Conservation (phyloP, 2,888 invertebrate genomes). For the Masnerella sp. region DNA sequence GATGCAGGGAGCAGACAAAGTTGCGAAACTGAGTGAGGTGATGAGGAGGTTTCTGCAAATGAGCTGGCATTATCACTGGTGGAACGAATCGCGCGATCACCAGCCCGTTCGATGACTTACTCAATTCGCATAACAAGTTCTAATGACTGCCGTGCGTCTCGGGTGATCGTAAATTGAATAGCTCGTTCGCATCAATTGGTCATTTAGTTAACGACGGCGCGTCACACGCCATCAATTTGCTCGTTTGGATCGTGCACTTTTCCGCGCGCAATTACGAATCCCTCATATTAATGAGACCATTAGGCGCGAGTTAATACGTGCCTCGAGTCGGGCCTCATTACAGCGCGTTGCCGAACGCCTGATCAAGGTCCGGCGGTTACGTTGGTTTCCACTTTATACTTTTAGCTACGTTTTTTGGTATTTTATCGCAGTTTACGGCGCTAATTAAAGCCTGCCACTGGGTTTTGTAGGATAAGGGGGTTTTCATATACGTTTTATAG, state of each 20-base stretch:
- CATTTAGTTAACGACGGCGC: conserved; percentile 38
- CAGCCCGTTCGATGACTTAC: conserved; percentile 57
- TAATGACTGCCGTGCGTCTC: conserved; percentile 39
- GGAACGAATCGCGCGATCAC: conserved; percentile 60
- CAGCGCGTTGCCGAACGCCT: too few species aligned
- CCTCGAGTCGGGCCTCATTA: not conserved
- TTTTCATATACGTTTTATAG: not conserved
- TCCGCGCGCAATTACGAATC: conserved; percentile 31
- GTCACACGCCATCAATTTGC: conserved; percentile 50
- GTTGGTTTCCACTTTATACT: too few species aligned
- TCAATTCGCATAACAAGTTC: conserved; percentile 57
- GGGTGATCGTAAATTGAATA: conserved; percentile 46
- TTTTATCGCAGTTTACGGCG: too few species aligned
- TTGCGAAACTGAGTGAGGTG: not conserved
- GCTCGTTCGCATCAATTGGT: conserved; percentile 44
- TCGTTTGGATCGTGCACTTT: conserved; percentile 14
- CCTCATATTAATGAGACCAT: conserved; percentile 42
- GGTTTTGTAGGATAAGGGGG: too few species aligned
- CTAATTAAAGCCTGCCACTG: too few species aligned
- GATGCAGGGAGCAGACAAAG: too few species aligned
- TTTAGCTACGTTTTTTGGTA: too few species aligned
- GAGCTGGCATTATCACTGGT: conserved; percentile 56
- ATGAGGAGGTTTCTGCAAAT: conserved; percentile 30
- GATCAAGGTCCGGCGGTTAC: too few species aligned
- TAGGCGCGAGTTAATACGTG: conserved; percentile 13